Percentiles rank a stretch among this genome's conserved stretches.
phyloP scores from a whole-genome alignment of 1,140 invertebrate genomes.

The Pissodes strobi region DNA sequence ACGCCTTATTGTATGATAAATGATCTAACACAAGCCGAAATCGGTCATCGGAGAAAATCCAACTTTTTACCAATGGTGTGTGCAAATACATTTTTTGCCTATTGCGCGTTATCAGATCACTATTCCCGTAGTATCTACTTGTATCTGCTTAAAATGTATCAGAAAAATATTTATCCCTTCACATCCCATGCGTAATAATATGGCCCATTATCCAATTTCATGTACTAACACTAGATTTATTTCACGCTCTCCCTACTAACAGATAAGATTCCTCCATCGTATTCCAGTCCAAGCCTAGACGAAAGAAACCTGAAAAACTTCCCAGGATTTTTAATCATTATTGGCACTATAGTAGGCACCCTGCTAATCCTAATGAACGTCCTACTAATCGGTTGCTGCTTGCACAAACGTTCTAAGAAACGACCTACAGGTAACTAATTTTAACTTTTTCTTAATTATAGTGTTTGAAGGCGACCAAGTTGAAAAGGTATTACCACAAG shows the following conservation, averaged over 20 bases:
- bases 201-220: too few relatives aligned
- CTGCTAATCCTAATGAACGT: slow-evolving; percentile 78
- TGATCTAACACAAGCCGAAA: too few relatives aligned
- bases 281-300: slow-evolving; percentile 56
- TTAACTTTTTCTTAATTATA: slow-evolving; percentile 60
- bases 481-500: slow-evolving; percentile 65
- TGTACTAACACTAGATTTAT: slow-evolving; percentile 19
- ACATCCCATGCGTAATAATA: too few relatives aligned
- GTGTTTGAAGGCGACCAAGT: slow-evolving; percentile 55
- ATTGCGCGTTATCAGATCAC: too few relatives aligned
- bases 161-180: too few relatives aligned
- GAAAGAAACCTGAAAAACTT: slow-evolving; percentile 53
- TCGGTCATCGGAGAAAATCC: too few relatives aligned
- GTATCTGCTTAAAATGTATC: too few relatives aligned
- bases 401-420: slow-evolving; percentile 75
- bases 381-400: slow-evolving; percentile 84
- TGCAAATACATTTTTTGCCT: too few relatives aligned
- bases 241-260: slow-evolving; percentile 39
- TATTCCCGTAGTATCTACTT: too few relatives aligned
- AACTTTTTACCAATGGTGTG: too few relatives aligned
- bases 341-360: slow-evolving; percentile 73
- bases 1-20: too few relatives aligned
- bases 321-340: slow-evolving; percentile 72
- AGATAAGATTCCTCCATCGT: slow-evolving; percentile 57
- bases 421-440: slow-evolving; percentile 66